Evolutionary conservation across 1,140 invertebrate genomes (phyloP).

Genomic region (Bradynema listronoti): DNA sequence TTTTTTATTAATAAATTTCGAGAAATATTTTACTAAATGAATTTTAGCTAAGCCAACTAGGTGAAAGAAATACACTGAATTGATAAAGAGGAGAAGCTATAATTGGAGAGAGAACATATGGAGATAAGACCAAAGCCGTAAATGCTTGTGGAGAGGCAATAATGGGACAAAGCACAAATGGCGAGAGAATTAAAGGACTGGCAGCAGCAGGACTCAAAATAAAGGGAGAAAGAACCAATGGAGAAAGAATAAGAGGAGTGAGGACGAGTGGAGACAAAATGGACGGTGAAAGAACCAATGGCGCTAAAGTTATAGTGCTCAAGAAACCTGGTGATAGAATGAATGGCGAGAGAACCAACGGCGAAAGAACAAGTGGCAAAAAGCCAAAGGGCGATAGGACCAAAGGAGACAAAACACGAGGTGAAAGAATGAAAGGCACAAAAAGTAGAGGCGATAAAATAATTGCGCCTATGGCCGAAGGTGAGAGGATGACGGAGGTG

Average conservation of each 20-base stretch:
- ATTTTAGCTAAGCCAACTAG: conserved; percentile 34
- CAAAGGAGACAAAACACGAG: conserved; percentile 27
- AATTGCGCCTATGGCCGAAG: conserved; percentile 43
- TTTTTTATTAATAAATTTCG: too few species aligned
- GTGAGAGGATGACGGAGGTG: conserved; percentile 43
- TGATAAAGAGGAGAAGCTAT: conserved; percentile 9
- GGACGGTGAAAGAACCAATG: conserved; percentile 13
- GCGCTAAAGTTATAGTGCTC: conserved; percentile 1
- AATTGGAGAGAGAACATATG: conserved; percentile 25
- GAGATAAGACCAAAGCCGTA: conserved; percentile 23
- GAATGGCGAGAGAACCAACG: conserved; percentile 43
- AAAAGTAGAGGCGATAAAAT: conserved; percentile 33
- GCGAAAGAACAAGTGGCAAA: conserved; percentile 27
- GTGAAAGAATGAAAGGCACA: conserved; percentile 6
- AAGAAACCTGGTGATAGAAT: conserved; percentile 32
- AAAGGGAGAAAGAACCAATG: conserved; percentile 30
- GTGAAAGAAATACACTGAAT: conserved; percentile 23
- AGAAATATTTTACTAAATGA: too few species aligned
- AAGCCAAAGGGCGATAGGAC: conserved; percentile 34
- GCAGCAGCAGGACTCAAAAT: conserved; percentile 30
- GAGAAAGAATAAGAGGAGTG: conserved; percentile 41
- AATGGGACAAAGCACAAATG: not conserved
- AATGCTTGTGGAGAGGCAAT: conserved; percentile 11
- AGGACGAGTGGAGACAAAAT: conserved; percentile 42
- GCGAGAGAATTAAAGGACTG: conserved; percentile 6